phyloP scores from a whole-genome alignment of 2,888 invertebrate species.

The Chloromyia formosa region DNA sequence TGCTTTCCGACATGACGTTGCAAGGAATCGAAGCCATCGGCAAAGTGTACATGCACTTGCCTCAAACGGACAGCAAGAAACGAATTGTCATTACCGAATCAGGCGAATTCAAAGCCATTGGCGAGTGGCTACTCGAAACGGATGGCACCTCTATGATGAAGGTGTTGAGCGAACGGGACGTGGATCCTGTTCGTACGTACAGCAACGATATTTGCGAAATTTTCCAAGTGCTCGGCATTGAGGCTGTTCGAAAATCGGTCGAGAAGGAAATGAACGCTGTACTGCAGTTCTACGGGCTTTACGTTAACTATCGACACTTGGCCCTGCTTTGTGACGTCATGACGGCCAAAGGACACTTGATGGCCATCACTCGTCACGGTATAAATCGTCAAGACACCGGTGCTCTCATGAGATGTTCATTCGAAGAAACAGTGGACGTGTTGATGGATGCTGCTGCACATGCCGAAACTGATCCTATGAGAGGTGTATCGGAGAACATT shows the following conservation, averaged over 20 bases:
- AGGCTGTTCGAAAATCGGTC: conserved; percentile 98
- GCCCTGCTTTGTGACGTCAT: conserved; percentile 99
- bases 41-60: conserved; percentile 99
- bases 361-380: conserved; percentile 99
- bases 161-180: conserved; percentile 95
- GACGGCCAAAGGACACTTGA: conserved; percentile 99
- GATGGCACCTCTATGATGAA: conserved; percentile 99
- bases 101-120: conserved; percentile 97
- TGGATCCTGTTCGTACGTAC: conserved; percentile 95
- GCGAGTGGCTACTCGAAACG: conserved; percentile 99
- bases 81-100: conserved; percentile 95
- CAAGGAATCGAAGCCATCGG: conserved; percentile 98
- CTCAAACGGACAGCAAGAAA: conserved; percentile 98
- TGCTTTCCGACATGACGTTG: conserved; percentile 98
- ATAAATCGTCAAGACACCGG: conserved; percentile 99
- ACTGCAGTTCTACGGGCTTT: conserved; percentile 98
- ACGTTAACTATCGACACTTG: conserved; percentile 99
- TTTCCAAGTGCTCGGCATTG: conserved; percentile 97
- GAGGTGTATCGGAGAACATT: conserved; percentile 98
- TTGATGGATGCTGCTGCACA: conserved; percentile 98
- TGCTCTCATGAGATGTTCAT: conserved; percentile 99
- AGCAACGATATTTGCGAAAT: conserved; percentile 99
- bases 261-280: conserved; percentile 99
- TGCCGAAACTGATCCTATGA: conserved; percentile 98
- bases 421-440: conserved; percentile 99